A percentile compares a stretch with the other conserved stretches of the same genome.
phyloP scores from a whole-genome alignment of 2,888 invertebrate genomes.

The Andrena minutula region DNA sequence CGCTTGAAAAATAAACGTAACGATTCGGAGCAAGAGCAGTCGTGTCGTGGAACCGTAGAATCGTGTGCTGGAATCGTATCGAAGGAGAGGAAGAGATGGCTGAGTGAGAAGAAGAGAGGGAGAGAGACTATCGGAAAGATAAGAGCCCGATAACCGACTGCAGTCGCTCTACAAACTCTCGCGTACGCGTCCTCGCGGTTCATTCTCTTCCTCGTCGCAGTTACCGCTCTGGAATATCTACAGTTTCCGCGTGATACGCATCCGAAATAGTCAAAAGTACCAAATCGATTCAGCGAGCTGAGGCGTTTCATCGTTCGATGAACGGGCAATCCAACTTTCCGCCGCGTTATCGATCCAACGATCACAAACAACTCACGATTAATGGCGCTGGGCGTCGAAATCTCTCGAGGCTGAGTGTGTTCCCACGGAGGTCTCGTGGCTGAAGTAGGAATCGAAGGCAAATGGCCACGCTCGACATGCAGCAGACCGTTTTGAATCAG shows the following conservation, averaged over 20 bases:
- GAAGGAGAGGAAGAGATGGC: conserved; percentile 17
- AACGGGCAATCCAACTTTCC: too few species aligned
- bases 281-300: too few species aligned
- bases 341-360: background rate
- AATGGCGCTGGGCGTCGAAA: conserved; percentile 73
- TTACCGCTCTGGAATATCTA: conserved; percentile 28
- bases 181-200: conserved; percentile 21
- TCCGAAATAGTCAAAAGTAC: too few species aligned
- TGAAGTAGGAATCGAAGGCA: background rate
- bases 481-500: conserved; percentile 65
- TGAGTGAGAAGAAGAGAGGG: conserved; percentile 8
- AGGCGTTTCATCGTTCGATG: too few species aligned
- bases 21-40: background rate
- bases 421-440: background rate
- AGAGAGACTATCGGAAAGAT: conserved; percentile 62
- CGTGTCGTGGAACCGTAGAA: background rate
- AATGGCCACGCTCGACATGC: conserved; percentile 67
- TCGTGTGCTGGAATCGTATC: background rate
- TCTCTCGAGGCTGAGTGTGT: conserved; percentile 61
- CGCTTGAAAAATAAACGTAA: too few species aligned
- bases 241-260: too few species aligned
- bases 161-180: conserved; percentile 41
- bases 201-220: background rate
- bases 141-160: conserved; percentile 66
- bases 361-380: conserved; percentile 17